Conservation (phyloP, 2,888 invertebrate species). For the Tenthredo amoena region DNA sequence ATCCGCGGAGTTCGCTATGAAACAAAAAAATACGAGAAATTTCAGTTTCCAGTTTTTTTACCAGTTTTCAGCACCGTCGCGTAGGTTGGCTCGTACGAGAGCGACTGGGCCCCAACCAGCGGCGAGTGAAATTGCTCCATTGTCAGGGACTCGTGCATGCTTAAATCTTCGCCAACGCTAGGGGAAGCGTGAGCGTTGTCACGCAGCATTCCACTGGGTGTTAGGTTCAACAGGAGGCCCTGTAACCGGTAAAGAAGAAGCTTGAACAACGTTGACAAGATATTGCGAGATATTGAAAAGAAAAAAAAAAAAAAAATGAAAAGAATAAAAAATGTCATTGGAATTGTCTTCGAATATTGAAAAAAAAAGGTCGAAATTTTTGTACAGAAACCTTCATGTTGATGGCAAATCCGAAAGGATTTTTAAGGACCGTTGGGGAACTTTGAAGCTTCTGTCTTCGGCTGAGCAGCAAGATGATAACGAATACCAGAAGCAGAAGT, state of each 20-base stretch:
- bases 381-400: slow-evolving; percentile 83
- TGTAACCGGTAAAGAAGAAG: slow-evolving; percentile 63
- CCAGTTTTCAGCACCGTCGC: slow-evolving; percentile 77
- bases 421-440: slow-evolving; percentile 82
- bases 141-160: slow-evolving; percentile 75
- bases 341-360: not conserved
- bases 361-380: not conserved
- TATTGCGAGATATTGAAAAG: slow-evolving; percentile 47
- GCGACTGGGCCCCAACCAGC: slow-evolving; percentile 78
- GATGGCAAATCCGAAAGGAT: slow-evolving; percentile 83
- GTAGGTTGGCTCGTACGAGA: slow-evolving; percentile 78
- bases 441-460: slow-evolving; percentile 82
- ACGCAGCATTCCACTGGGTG: slow-evolving; percentile 78
- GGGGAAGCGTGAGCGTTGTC: slow-evolving; percentile 71
- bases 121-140: slow-evolving; percentile 80
- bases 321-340: slow-evolving; percentile 10
- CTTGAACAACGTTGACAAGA: not conserved
- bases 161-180: slow-evolving; percentile 71
- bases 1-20: not conserved
- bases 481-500: slow-evolving; percentile 82
- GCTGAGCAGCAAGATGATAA: slow-evolving; percentile 82
- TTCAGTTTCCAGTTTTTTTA: slow-evolving; percentile 56
- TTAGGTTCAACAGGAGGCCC: slow-evolving; percentile 82
- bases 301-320: no score
- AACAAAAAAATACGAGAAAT: not conserved